Conservation (phyloP, 2,888 invertebrate species). For the Cryptops parisi region DNA sequence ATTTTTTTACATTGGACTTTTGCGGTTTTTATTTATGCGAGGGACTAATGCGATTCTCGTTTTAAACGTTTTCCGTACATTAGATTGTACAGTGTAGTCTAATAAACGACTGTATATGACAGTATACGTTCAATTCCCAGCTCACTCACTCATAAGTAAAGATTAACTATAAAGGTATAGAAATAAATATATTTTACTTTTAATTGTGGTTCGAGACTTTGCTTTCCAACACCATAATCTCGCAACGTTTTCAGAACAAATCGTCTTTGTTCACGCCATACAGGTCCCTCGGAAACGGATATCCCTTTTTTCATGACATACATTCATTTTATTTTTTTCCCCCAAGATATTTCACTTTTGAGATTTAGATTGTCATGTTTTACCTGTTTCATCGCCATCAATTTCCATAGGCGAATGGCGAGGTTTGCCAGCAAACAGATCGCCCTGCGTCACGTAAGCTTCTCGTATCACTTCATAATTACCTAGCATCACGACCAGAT, state of each 20-base stretch:
- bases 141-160: too few relatives aligned
- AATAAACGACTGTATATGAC: too few relatives aligned
- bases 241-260: constrained; percentile 61
- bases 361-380: not conserved
- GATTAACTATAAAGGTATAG: not conserved
- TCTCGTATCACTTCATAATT: constrained; percentile 6
- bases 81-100: too few relatives aligned
- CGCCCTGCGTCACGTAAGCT: constrained; percentile 6
- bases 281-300: constrained; percentile 53
- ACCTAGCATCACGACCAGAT: constrained; percentile 3
- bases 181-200: constrained; percentile 3
- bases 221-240: constrained; percentile 67
- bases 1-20: too few relatives aligned
- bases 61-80: too few relatives aligned
- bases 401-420: constrained; percentile 4
- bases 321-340: not conserved
- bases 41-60: too few relatives aligned
- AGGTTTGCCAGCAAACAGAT: constrained; percentile 6
- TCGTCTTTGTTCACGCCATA: constrained; percentile 60
- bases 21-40: too few relatives aligned
- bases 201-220: constrained; percentile 45
- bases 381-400: constrained; percentile 7
- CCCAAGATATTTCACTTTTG: not conserved
- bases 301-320: constrained; percentile 35
- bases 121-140: too few relatives aligned